Percentiles rank a stretch among this genome's conserved stretches.
Evolutionary conservation across 1,140 invertebrate species (phyloP).

Genomic region (Temnothorax nylanderi): DNA sequence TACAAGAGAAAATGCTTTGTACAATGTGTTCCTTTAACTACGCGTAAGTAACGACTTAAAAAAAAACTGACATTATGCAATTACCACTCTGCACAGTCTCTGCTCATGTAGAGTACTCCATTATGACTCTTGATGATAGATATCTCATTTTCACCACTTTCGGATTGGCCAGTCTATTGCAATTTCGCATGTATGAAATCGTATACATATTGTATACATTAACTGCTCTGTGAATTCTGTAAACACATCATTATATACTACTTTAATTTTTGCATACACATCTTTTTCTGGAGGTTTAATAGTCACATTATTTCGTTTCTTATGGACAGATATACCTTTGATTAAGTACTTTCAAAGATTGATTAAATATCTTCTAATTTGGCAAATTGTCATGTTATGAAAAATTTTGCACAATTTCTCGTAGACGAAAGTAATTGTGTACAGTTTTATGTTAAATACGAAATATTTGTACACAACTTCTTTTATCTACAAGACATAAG

Average conservation of each 20-base stretch:
- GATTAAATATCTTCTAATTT: not conserved
- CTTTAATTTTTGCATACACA: slow-evolving; percentile 68
- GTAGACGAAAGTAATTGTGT: not conserved
- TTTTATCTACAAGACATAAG: not conserved
- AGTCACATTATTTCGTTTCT: not conserved
- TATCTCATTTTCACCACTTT: slow-evolving; percentile 75
- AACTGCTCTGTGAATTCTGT: slow-evolving; percentile 78
- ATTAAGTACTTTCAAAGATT: not conserved
- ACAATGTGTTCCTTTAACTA: slow-evolving; percentile 69
- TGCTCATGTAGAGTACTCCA: slow-evolving; percentile 71
- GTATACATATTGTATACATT: slow-evolving; percentile 77
- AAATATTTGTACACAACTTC: slow-evolving; percentile 5
- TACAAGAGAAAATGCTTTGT: slow-evolving; percentile 72
- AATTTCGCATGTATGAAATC: slow-evolving; percentile 75
- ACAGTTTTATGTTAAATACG: not conserved
- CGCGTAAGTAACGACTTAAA: slow-evolving; percentile 30
- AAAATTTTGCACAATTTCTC: not conserved
- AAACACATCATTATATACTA: slow-evolving; percentile 77
- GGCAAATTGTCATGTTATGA: not conserved
- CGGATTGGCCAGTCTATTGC: slow-evolving; percentile 74
- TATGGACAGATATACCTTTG: not conserved
- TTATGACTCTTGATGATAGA: slow-evolving; percentile 70
- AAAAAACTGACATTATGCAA: slow-evolving; percentile 53
- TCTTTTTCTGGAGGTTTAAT: slow-evolving; percentile 21
- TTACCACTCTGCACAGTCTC: slow-evolving; percentile 73